These are phyloP conservation scores for Hipparchia semele DNA, from an alignment of 2,888 invertebrate species.

Conservation along the genomic window DNA sequence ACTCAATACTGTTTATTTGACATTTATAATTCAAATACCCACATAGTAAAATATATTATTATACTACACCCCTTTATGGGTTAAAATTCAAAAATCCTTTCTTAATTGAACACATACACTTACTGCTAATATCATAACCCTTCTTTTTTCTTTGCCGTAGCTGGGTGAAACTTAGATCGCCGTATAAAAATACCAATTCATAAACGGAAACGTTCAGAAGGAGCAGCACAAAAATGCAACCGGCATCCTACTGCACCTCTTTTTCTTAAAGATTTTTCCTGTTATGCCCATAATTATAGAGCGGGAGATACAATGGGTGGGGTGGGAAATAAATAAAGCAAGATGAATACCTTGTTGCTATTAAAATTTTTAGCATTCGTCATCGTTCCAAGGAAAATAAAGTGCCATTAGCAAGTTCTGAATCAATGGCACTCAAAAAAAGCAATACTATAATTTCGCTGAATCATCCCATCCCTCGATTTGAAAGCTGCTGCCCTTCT, in stretches of 20 bases:
- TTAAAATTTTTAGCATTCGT: constrained; percentile 56
- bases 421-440: constrained; percentile 69
- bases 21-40: too few relatives aligned
- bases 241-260: constrained; percentile 34
- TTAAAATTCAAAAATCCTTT: too few relatives aligned
- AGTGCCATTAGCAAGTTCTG: constrained; percentile 72
- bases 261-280: constrained; percentile 37
- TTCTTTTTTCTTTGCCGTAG: too few relatives aligned
- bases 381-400: constrained; percentile 71
- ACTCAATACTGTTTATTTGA: too few relatives aligned
- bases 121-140: too few relatives aligned
- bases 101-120: too few relatives aligned
- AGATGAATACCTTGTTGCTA: constrained; percentile 34
- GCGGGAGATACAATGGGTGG: constrained; percentile 31
- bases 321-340: constrained; percentile 38
- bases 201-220: constrained; percentile 16
- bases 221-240: constrained; percentile 38
- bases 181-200: background rate
- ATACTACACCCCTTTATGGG: too few relatives aligned
- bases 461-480: constrained; percentile 71
- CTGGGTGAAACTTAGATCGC: too few relatives aligned
- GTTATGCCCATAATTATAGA: constrained; percentile 41
- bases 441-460: constrained; percentile 68
- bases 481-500: constrained; percentile 59
- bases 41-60: too few relatives aligned